phyloP scores from a whole-genome alignment of 1,140 invertebrate species.

The Drosophila kurseongensis region DNA sequence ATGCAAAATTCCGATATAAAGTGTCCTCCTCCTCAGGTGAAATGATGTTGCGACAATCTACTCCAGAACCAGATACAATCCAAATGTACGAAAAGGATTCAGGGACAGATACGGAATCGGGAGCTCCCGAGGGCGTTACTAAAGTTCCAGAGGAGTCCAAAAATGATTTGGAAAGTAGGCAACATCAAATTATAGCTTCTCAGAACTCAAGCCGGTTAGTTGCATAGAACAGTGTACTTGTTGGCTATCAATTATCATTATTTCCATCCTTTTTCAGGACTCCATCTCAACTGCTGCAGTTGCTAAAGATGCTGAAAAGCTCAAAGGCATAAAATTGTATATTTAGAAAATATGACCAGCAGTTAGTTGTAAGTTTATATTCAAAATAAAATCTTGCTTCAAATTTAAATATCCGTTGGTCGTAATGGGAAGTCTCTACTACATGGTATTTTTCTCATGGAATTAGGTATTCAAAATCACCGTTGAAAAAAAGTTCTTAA shows the following conservation, averaged over 20 bases:
- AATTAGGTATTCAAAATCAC: too few relatives aligned
- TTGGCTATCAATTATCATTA: neutral
- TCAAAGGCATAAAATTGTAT: constrained; percentile 17
- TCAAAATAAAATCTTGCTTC: neutral
- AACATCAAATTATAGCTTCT: constrained; percentile 28
- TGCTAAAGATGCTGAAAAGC: constrained; percentile 60
- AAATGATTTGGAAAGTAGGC: constrained; percentile 62
- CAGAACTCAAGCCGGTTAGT: constrained; percentile 42
- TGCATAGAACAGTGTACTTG: neutral
- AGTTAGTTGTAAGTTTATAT: neutral
- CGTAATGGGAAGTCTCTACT: too few relatives aligned
- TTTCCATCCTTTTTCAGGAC: constrained; percentile 20
- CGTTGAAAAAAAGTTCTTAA: too few relatives aligned
- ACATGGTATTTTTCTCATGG: too few relatives aligned
- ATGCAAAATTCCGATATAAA: neutral
- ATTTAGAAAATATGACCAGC: neutral
- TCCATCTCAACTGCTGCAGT: constrained; percentile 55
- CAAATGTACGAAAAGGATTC: constrained; percentile 36
- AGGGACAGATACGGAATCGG: constrained; percentile 8
- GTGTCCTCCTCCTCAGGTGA: neutral
- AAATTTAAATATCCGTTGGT: neutral
- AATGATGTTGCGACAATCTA: constrained; percentile 23
- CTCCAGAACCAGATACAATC: constrained; percentile 15
- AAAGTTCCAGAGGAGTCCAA: constrained; percentile 34
- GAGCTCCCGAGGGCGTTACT: neutral